These are phyloP conservation scores for Paradoxurus hermaphroditus DNA, from an alignment of 2,113 vertebrate genomes.

Conservation along the genomic window DNA sequence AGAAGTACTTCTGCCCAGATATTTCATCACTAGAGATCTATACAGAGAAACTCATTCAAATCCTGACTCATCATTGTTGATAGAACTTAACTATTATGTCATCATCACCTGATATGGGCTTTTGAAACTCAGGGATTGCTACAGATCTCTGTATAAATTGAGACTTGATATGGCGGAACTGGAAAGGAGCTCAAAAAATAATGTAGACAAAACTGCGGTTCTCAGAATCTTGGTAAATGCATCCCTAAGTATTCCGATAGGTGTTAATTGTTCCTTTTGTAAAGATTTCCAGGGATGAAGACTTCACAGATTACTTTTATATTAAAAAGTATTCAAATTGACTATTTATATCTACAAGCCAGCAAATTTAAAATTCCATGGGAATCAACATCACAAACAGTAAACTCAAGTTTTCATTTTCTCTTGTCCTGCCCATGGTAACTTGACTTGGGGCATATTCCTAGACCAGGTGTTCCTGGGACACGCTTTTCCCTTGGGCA, in stretches of 20 bases:
- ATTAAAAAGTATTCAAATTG: slow-evolving; percentile 1
- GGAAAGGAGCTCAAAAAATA: background rate
- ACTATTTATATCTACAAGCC: background rate
- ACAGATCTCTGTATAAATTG: slow-evolving; percentile 17
- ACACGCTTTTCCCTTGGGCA: background rate
- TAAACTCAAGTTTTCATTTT: background rate
- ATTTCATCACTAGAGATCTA: slow-evolving; percentile 8
- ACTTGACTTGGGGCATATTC: background rate
- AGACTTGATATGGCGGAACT: background rate
- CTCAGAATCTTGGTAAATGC: background rate
- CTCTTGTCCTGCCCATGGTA: background rate
- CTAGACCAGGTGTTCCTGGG: background rate
- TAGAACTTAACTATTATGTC: background rate
- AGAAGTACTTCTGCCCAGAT: background rate
- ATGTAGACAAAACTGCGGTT: background rate
- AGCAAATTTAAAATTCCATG: background rate
- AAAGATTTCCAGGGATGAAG: background rate
- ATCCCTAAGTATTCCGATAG: background rate
- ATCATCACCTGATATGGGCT: background rate
- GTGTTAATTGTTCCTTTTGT: background rate
- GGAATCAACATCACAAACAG: background rate
- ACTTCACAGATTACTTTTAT: background rate
- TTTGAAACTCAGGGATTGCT: background rate
- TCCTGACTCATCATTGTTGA: slow-evolving; percentile 24
- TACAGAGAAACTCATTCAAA: slow-evolving; percentile 33